A percentile compares a stretch with the other conserved stretches of the same genome.
phyloP scores from a whole-genome alignment of 2,888 invertebrate species.

The Serripes groenlandicus region DNA sequence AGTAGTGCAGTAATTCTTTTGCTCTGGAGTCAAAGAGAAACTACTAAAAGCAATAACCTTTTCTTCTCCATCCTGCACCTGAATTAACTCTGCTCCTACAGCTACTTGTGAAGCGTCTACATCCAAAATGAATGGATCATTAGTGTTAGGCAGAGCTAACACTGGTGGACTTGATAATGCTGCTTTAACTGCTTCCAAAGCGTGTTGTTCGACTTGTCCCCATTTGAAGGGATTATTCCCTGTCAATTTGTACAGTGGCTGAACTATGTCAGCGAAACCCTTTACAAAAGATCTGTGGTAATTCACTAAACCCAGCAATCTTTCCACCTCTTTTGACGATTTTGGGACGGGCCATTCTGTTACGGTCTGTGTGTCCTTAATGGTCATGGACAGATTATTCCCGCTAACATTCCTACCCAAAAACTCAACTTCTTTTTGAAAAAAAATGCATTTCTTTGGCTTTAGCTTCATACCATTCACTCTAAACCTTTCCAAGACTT shows the following conservation, averaged over 20 bases:
- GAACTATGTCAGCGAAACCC: constrained; percentile 35
- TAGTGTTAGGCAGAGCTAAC: constrained; percentile 9
- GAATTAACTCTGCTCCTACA: constrained; percentile 36
- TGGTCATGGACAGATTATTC: constrained; percentile 3
- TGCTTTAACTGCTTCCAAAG: constrained; percentile 15
- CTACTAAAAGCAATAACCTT: constrained; percentile 59
- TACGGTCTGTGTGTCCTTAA: constrained; percentile 22
- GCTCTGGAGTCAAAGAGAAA: constrained; percentile 48
- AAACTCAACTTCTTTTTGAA: constrained; percentile 54
- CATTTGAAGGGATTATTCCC: constrained; percentile 44
- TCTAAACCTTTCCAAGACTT: constrained; percentile 29
- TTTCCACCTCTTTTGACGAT: constrained; percentile 51
- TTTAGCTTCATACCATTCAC: constrained; percentile 46
- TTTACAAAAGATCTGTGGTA: constrained; percentile 58
- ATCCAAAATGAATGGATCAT: constrained; percentile 38
- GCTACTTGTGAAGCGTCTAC: constrained; percentile 36
- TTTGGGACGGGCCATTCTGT: constrained; percentile 49
- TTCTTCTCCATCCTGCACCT: constrained; percentile 62
- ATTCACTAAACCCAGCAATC: constrained; percentile 63
- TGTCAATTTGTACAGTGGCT: constrained; percentile 32
- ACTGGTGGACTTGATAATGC: constrained; percentile 20
- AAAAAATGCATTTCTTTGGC: constrained; percentile 59
- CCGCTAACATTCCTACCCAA: constrained; percentile 45
- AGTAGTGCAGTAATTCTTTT: constrained; percentile 59
- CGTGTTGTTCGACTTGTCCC: constrained; percentile 18